These are phyloP conservation scores for Mercenaria mercenaria DNA, from an alignment of 1,140 invertebrate genomes.

Conservation along the genomic window DNA sequence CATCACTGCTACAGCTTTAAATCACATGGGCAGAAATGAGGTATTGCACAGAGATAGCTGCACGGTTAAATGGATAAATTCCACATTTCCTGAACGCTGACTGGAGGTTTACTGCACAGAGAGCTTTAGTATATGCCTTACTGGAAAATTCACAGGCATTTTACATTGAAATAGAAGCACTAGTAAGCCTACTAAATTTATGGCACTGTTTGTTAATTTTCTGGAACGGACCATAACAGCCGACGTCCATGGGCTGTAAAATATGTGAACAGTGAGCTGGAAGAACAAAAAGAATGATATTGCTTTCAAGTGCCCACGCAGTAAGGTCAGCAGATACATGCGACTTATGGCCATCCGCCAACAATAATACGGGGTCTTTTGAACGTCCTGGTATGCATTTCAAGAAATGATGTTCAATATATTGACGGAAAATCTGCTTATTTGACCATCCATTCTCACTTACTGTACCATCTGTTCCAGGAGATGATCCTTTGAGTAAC, in stretches of 20 bases:
- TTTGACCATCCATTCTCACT: no score
- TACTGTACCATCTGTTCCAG: no score
- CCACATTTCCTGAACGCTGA: conserved; percentile 27
- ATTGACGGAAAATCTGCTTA: background rate
- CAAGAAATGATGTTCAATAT: conserved; percentile 16
- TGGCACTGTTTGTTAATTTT: background rate
- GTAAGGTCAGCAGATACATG: background rate
- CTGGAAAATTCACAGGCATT: no score
- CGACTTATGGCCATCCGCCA: no score
- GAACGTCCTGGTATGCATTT: background rate
- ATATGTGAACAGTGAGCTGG: conserved; percentile 19
- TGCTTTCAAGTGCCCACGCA: background rate
- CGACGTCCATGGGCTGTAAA: conserved; percentile 11
- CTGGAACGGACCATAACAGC: background rate
- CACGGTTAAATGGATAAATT: background rate
- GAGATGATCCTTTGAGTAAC: no score
- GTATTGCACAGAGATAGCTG: background rate
- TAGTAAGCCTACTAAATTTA: no score
- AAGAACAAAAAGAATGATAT: background rate
- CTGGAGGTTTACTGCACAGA: conserved; percentile 6
- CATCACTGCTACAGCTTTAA: background rate
- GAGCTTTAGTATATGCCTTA: conserved; percentile 1
- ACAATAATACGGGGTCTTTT: no score
- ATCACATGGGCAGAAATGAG: background rate
- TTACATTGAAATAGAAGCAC: background rate